Base-by-base conservation (phyloP, 2,797 vertebrate species). In the Sebastes nivosus region DNA sequence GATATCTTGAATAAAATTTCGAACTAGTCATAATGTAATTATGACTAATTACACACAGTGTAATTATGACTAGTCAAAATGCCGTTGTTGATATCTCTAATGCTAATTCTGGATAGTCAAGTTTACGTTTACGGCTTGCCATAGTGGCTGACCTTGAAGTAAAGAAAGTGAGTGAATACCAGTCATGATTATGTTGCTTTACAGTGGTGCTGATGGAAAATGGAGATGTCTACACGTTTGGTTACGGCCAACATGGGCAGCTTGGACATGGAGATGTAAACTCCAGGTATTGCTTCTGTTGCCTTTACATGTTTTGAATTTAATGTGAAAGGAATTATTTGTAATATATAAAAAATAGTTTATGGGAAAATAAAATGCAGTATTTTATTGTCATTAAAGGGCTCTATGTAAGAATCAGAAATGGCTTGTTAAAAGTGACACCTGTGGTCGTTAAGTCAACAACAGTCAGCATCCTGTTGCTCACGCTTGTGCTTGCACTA, bases 121-220 rank as follows among this genome's bases (percentile, higher is more conserved):
- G 16, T 46, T 46, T 46, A 36, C 4, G 34, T 34, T 34, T 36
- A 46, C 3, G 42, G 42, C 42, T 18, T 46, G 42, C 8, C 20
- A 52, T 4, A 59, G 6, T 5, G 12, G 9, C 22, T 60, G 34
- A 71, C 11, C 4, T 57, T 68, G 32, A 71, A 18, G 6, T n/a
- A 52, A 77, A 64, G 11, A 50, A 58, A n/a, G 3, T 8, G 12
- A 22, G 14, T 30, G 46, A 60, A 9, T 63, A 57, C 76, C 8
- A 27, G 3, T 74, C 5, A 9, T 70, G 10, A 6, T 81, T 66
- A 0, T 81, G 11, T 61, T 87, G 11, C 20, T 79, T 84, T 75
- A 1, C 89, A 99, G 99, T 99, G 94, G 97, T 99, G 80, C 94
- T 99, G 86, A 99, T 99, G 99, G 98, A 99, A 89, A 99, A 99